Evolutionary conservation across 53 echinoderm and acorn worm species (phyloP).

Genomic region (Temnopleurus reevesii): DNA sequence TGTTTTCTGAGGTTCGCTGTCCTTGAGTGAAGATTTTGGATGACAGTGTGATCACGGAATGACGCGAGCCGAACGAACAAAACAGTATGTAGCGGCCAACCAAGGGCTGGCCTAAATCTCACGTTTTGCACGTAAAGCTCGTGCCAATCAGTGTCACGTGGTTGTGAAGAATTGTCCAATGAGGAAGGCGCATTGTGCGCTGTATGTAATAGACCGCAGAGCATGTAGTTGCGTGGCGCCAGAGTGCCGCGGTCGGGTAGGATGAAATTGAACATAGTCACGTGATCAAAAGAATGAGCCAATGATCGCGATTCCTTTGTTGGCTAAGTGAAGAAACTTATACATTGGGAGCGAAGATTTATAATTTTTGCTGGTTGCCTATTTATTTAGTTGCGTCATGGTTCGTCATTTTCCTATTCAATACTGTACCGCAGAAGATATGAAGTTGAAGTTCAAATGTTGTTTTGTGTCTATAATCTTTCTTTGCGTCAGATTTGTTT

Average conservation of each 20-base stretch:
- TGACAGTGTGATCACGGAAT: slow-evolving; percentile 60
- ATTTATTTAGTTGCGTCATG: too few species aligned
- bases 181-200: neutral
- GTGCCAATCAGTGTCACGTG: slow-evolving; percentile 71
- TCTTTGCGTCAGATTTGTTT: too few species aligned
- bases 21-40: neutral
- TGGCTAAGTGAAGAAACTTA: neutral
- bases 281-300: neutral
- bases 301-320: neutral
- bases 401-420: too few species aligned
- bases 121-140: slow-evolving; percentile 80
- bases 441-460: too few species aligned
- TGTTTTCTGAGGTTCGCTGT: neutral
- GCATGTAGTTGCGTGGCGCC: neutral
- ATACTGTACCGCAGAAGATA: too few species aligned
- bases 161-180: neutral
- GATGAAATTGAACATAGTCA: neutral
- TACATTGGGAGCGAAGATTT: neutral
- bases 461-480: too few species aligned
- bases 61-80: slow-evolving; percentile 97
- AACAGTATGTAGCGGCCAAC: slow-evolving; percentile 52
- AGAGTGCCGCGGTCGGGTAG: neutral
- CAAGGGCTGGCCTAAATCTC: neutral
- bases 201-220: too few species aligned
- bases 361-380: neutral